A percentile compares a stretch with the other conserved stretches of the same genome.
Conservation (phyloP, 2,797 vertebrate genomes). For the Hirundo rustica region DNA sequence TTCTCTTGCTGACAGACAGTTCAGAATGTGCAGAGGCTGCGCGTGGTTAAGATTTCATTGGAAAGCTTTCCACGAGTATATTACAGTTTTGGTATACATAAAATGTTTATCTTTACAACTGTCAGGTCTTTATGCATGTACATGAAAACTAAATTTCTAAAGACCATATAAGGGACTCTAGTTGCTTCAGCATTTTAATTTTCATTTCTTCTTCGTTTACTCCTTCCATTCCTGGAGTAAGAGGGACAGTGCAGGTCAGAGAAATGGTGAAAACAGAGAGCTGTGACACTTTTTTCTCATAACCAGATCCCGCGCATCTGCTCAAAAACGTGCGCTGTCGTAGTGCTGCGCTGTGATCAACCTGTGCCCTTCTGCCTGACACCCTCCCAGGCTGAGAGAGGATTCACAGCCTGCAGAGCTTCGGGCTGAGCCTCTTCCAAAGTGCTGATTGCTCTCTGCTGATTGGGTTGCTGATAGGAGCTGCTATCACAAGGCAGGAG, state of each 20-base stretch:
- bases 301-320: not conserved
- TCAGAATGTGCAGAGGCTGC: slow-evolving; percentile 48
- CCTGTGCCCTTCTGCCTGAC: not conserved
- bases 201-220: not conserved
- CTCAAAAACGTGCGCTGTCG: not conserved
- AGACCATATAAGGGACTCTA: slow-evolving; percentile 41
- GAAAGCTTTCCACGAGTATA: not conserved
- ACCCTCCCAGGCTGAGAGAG: slow-evolving; percentile 10
- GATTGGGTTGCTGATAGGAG: not conserved
- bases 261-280: not conserved
- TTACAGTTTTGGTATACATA: not conserved
- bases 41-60: slow-evolving; percentile 51
- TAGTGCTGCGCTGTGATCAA: not conserved
- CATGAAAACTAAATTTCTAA: slow-evolving; percentile 54
- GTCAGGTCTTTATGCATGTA: slow-evolving; percentile 32
- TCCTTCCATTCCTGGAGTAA: not conserved
- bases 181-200: slow-evolving; percentile 63
- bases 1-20: slow-evolving; percentile 50
- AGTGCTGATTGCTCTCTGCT: slow-evolving; percentile 4
- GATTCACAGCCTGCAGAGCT: slow-evolving; percentile 31
- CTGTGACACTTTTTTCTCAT: slow-evolving; percentile 13
- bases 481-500: not conserved
- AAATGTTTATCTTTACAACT: slow-evolving; percentile 56
- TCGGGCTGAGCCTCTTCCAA: not conserved
- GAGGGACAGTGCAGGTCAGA: slow-evolving; percentile 20